Conservation (phyloP, 2,888 invertebrate genomes). For the Apotomis betuletana region DNA sequence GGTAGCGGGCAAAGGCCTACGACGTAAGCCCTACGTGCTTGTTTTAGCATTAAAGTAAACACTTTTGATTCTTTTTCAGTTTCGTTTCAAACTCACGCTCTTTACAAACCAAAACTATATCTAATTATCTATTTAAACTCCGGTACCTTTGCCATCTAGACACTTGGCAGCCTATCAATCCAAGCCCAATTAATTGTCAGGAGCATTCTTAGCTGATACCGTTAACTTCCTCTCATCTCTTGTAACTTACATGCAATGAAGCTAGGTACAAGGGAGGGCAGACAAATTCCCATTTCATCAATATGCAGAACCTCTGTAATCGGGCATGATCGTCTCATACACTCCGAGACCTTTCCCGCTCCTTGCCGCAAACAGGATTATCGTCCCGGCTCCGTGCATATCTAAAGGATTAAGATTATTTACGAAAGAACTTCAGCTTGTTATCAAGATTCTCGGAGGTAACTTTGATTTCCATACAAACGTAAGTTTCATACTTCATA, state of each 20-base stretch:
- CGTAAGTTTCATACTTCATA: no score
- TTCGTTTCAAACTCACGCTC: no score
- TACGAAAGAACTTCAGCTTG: not conserved
- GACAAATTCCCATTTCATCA: conserved; percentile 41
- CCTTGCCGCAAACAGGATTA: conserved; percentile 35
- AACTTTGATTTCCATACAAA: not conserved
- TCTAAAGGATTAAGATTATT: conserved; percentile 31
- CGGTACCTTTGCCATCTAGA: no score
- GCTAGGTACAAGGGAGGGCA: conserved; percentile 18
- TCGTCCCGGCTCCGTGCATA: conserved; percentile 19
- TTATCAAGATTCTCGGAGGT: not conserved
- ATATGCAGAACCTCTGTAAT: conserved; percentile 43
- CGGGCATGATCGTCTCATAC: conserved; percentile 41
- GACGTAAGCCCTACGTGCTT: no score
- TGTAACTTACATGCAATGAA: not conserved
- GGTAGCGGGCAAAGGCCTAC: not conserved
- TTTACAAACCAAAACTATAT: no score
- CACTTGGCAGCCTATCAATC: no score
- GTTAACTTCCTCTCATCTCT: not conserved
- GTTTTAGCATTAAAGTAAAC: no score
- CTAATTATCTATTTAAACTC: no score
- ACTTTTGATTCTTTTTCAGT: no score
- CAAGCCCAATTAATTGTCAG: no score
- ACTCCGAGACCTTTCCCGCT: conserved; percentile 42
- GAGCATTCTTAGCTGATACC: no score